Conservation (phyloP, 1,140 invertebrate species). For the Tetraneura akinire region DNA sequence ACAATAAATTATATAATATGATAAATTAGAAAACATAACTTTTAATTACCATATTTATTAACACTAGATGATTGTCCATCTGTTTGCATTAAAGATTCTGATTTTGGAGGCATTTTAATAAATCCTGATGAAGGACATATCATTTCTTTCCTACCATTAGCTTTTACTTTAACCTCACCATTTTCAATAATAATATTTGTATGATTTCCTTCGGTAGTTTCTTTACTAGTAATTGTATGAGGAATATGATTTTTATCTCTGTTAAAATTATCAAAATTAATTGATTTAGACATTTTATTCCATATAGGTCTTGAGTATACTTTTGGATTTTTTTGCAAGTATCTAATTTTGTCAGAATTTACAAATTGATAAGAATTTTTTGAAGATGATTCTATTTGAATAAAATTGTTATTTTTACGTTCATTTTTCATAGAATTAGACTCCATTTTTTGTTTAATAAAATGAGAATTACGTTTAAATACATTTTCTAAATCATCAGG, state of each 20-base stretch:
- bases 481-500: slow-evolving; percentile 9
- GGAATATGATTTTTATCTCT: neutral
- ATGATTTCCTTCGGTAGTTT: neutral
- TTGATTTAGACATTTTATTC: neutral
- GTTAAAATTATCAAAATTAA: neutral
- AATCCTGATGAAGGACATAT: neutral
- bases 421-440: neutral
- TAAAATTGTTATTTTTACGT: neutral
- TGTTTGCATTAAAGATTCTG: neutral
- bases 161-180: neutral
- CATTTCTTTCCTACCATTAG: neutral
- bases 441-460: slow-evolving; percentile 20
- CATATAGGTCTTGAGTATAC: neutral
- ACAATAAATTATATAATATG: neutral
- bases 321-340: neutral
- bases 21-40: no score
- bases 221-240: slow-evolving; percentile 23
- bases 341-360: neutral
- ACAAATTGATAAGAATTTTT: no score
- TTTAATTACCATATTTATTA: slow-evolving; percentile 9
- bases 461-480: slow-evolving; percentile 26
- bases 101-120: neutral
- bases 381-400: neutral
- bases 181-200: neutral
- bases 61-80: neutral